Percentiles rank a stretch among this genome's conserved stretches.
phyloP scores from a whole-genome alignment of 2,113 vertebrate species.

The Aspiorhynchus laticeps region DNA sequence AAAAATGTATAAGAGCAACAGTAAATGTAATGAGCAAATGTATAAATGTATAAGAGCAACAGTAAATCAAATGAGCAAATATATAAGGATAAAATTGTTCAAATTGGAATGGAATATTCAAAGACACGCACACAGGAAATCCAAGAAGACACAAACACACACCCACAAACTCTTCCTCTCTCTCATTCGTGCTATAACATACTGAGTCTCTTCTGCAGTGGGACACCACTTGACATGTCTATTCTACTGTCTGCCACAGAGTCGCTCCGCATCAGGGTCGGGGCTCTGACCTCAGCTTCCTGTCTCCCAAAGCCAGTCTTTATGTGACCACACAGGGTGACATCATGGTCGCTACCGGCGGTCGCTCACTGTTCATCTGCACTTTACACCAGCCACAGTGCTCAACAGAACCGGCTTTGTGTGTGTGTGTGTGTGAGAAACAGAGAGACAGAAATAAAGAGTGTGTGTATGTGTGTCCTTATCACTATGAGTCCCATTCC shows the following conservation, averaged over 20 bases:
- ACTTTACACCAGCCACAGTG: conserved; percentile 10
- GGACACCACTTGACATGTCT: conserved; percentile 31
- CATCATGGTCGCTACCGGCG: conserved; percentile 44
- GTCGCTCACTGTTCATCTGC: conserved; percentile 27
- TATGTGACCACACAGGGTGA: conserved; percentile 45
- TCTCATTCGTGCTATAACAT: conserved; percentile 13
- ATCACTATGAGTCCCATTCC: conserved; percentile 58
- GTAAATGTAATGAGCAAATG: no score
- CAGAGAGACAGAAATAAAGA: not conserved
- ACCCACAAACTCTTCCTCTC: not conserved
- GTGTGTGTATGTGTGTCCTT: conserved; percentile 39
- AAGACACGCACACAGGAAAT: not conserved
- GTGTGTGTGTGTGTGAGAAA: conserved; percentile 53
- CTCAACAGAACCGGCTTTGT: conserved; percentile 50
- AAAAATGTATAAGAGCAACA: not conserved
- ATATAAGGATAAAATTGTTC: no score
- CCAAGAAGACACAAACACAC: not conserved
- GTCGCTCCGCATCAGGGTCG: conserved; percentile 22
- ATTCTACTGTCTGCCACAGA: conserved; percentile 16
- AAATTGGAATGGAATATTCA: not conserved
- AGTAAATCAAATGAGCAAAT: no score
- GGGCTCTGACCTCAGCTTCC: conserved; percentile 45
- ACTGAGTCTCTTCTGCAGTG: conserved; percentile 11
- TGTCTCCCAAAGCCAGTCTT: conserved; percentile 43
- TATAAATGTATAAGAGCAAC: not conserved